Evolutionary conservation across 2,888 invertebrate species (phyloP).

Genomic region (Timema cristinae): DNA sequence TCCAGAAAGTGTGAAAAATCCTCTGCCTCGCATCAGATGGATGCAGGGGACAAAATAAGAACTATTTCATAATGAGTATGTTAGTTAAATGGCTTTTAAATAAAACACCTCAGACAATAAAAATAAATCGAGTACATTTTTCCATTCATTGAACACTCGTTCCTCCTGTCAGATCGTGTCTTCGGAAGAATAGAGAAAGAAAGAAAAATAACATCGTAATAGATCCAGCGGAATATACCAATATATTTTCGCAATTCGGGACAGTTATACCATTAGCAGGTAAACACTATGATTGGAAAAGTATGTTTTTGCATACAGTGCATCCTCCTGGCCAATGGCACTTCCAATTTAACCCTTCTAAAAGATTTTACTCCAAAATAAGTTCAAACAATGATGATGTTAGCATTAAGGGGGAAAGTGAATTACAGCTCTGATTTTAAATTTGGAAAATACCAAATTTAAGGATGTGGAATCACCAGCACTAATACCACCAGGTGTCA

Average conservation of each 20-base stretch:
- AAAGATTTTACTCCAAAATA: neutral
- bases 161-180: neutral
- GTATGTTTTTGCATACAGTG: neutral
- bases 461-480: too few relatives aligned
- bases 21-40: neutral
- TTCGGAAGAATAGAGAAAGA: neutral
- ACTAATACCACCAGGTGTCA: too few relatives aligned
- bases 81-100: neutral
- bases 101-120: neutral
- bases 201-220: neutral
- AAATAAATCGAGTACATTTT: neutral
- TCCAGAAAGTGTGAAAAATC: neutral
- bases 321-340: neutral
- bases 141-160: neutral
- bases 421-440: too few relatives aligned
- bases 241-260: neutral
- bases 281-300: constrained; percentile 5
- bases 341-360: neutral
- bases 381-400: neutral
- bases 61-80: neutral
- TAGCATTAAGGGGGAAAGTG: too few relatives aligned
- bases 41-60: neutral
- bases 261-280: too few relatives aligned
- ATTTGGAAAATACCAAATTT: too few relatives aligned
- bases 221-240: neutral